Base-by-base conservation (phyloP, 2,113 vertebrate genomes). In the Myotis lucifugus region DNA sequence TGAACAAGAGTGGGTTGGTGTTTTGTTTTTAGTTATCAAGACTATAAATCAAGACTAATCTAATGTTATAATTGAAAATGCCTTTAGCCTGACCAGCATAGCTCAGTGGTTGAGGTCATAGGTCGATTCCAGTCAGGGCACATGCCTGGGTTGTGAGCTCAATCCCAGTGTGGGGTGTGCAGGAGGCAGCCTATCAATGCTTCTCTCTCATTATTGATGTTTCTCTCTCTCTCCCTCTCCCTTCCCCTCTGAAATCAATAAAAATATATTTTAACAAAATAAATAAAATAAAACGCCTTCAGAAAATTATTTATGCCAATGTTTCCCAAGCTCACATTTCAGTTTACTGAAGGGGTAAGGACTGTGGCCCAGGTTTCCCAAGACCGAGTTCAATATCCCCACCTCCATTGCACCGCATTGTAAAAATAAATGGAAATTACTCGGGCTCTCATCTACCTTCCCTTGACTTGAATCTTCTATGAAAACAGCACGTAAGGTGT, bases 11-110 rank as follows among this genome's bases (percentile, higher is more conserved):
- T 56, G 5, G 54, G 14, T 32, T 37, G 59, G 59, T 61, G 9
- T 34, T 29, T 29, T 50, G 46, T 14, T 91, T 95, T 96, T 59
- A 85, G 52, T 70, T 92, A 85, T 37, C 81, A 82, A 67, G 59
- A 72, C 9, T 37, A 77, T 77, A 94, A 93, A 91, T 90, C n/a
- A 85, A 91, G 64, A 94, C 34, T 85, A n/a, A 87, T 40, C 34
- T 8, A 66, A 67, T 69, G 18, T 92, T 87, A 90, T 82, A 85
- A 86, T 74, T 93, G 85, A 76, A 95, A 92, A 78, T 67, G 25
- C 8, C 34, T 88, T 95, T 56, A 74, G 74, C 79, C 32, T 27
- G 23, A 27, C 59, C 9, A 27, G 59, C 23, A 27, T 27, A 3
- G 59, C 59, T 61, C 59, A 61, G 10, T 27, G 59, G 25, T 25